Evolutionary conservation across 2,888 invertebrate genomes (phyloP).

Genomic region (Cartodere bifasciata): DNA sequence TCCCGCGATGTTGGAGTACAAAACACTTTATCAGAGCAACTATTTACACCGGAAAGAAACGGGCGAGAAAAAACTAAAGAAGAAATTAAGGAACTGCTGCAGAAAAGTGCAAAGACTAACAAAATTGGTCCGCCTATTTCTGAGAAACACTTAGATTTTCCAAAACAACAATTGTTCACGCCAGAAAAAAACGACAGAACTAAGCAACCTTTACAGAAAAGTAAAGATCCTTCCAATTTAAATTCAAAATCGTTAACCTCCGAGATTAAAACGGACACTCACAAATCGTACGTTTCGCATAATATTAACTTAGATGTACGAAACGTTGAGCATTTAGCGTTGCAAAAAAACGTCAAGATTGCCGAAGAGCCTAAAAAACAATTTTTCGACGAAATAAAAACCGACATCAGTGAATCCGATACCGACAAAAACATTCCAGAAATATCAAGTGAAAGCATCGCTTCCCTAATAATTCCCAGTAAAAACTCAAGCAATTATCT

Average conservation of each 20-base stretch:
- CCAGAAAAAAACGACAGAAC: too few relatives aligned
- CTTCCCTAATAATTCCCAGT: constrained; percentile 16
- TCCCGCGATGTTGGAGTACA: constrained; percentile 22
- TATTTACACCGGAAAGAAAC: constrained; percentile 4
- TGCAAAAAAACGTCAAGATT: constrained; percentile 10
- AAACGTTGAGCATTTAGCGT: constrained; percentile 22
- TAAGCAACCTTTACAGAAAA: too few relatives aligned
- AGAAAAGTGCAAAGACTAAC: constrained; percentile 10
- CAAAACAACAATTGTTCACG: too few relatives aligned
- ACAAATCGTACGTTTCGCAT: constrained; percentile 24
- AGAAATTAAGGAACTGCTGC: constrained; percentile 13
- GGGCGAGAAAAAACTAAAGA: constrained; percentile 4
- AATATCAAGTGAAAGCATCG: constrained; percentile 28
- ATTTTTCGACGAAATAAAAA: constrained; percentile 7
- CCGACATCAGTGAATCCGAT: constrained; percentile 29
- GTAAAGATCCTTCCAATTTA: too few relatives aligned
- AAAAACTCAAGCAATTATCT: constrained; percentile 15
- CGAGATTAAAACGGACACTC: too few relatives aligned
- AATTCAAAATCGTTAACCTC: too few relatives aligned
- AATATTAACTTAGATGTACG: constrained; percentile 25
- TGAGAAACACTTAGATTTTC: neutral
- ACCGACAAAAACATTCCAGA: constrained; percentile 35
- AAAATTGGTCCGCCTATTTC: neutral
- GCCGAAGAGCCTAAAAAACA: constrained; percentile 2
- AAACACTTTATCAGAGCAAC: constrained; percentile 15